A percentile compares a stretch with the other conserved stretches of the same genome.
phyloP scores from a whole-genome alignment of 2,797 vertebrate genomes.

The Tamandua tetradactyla region DNA sequence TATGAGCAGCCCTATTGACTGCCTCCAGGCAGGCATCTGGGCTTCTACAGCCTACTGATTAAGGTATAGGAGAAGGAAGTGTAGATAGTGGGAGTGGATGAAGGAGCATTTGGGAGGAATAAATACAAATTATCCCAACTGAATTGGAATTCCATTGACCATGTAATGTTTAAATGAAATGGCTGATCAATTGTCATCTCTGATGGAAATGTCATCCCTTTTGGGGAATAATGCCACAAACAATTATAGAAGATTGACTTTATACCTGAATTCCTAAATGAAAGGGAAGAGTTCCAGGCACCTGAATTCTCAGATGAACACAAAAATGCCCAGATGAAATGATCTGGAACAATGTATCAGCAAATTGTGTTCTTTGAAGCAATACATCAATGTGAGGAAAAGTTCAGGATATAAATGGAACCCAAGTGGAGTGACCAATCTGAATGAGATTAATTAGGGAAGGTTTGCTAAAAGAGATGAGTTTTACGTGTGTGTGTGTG shows the following conservation, averaged over 20 bases:
- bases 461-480: neutral
- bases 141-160: constrained; percentile 55
- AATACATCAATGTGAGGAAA: neutral
- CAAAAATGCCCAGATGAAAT: constrained; percentile 68
- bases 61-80: constrained; percentile 23
- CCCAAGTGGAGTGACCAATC: neutral
- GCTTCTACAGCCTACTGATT: neutral
- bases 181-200: constrained; percentile 66
- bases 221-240: constrained; percentile 72
- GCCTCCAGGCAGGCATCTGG: neutral
- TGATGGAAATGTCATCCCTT: constrained; percentile 66
- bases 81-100: neutral
- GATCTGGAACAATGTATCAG: constrained; percentile 64
- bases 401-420: neutral
- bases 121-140: constrained; percentile 54
- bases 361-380: constrained; percentile 62
- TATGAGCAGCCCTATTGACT: neutral
- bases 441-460: neutral
- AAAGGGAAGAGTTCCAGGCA: constrained; percentile 77
- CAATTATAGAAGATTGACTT: constrained; percentile 80
- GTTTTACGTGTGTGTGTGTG: neutral
- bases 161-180: constrained; percentile 61
- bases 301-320: constrained; percentile 75
- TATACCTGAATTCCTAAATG: constrained; percentile 80
- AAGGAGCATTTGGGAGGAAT: constrained; percentile 57